Percentiles rank a stretch among this genome's conserved stretches.
phyloP scores from a whole-genome alignment of 2,113 vertebrate genomes.

The Rhinopomastus cyanomelas region DNA sequence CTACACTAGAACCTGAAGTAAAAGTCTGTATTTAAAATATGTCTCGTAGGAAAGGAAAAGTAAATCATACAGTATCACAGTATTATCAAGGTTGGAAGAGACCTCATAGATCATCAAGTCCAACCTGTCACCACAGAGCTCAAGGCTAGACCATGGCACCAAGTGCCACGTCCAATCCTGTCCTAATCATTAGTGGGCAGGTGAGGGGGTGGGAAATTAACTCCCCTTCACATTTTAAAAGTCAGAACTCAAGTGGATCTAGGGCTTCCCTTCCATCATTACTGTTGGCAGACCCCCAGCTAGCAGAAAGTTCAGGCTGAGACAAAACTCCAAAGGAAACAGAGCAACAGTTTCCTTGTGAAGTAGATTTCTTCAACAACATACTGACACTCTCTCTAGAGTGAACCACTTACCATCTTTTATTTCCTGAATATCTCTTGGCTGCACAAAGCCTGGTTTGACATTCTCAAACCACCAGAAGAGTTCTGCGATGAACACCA shows the following conservation, averaged over 20 bases:
- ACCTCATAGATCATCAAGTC: no score
- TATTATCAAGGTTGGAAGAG: no score
- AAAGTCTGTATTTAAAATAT: background rate
- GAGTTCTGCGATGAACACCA: conserved; percentile 94
- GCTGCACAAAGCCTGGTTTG: conserved; percentile 93
- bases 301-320: background rate
- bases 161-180: no score
- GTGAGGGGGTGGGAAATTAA: no score
- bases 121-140: no score
- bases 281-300: background rate
- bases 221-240: background rate
- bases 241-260: background rate
- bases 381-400: no score
- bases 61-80: no score
- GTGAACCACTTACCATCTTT: conserved; percentile 82
- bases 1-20: background rate
- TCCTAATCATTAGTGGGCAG: no score
- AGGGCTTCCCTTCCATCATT: background rate
- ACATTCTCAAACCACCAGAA: conserved; percentile 98
- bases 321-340: background rate
- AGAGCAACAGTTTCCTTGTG: background rate
- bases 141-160: no score
- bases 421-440: conserved; percentile 86
- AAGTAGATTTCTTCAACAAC: background rate
- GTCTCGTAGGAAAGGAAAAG: background rate